phyloP scores from a whole-genome alignment of 2,888 invertebrate species.

The Nysson spinosus region DNA sequence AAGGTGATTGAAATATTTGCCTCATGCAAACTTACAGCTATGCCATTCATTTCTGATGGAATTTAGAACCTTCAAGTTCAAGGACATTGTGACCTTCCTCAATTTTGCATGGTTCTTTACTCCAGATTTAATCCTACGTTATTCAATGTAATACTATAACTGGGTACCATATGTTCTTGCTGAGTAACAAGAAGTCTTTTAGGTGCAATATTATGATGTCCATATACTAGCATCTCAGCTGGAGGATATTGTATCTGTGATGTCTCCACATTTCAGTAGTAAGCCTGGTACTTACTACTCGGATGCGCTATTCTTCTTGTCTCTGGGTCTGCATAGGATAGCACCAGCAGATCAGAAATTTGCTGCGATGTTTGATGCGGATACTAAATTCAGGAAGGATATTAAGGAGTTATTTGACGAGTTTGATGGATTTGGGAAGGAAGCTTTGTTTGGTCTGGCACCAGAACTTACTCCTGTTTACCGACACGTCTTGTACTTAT shows the following conservation, averaged over 20 bases:
- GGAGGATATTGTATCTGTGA: constrained; percentile 81
- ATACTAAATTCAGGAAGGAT: constrained; percentile 85
- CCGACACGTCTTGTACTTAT: constrained; percentile 84
- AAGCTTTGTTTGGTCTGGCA: constrained; percentile 84
- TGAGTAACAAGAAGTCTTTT: no score
- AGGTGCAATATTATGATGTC: constrained; percentile 82
- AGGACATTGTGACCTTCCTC: no score
- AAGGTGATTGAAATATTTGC: constrained; percentile 66
- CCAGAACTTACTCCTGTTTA: constrained; percentile 89
- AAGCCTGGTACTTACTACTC: constrained; percentile 87
- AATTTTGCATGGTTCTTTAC: no score
- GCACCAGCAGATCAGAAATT: constrained; percentile 81
- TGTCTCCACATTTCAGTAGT: constrained; percentile 86
- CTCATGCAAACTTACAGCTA: background rate
- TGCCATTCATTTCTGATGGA: background rate
- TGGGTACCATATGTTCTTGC: no score
- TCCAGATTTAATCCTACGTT: no score
- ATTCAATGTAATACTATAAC: no score
- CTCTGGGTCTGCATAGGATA: constrained; percentile 85
- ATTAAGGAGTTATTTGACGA: constrained; percentile 83
- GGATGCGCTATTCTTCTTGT: constrained; percentile 88
- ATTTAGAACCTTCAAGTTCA: no score
- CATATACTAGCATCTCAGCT: constrained; percentile 81
- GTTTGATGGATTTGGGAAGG: constrained; percentile 82
- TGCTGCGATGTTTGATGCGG: constrained; percentile 87